Base-by-base conservation (phyloP, 2,888 invertebrate genomes). In the Himalopsyche kuldschensis region DNA sequence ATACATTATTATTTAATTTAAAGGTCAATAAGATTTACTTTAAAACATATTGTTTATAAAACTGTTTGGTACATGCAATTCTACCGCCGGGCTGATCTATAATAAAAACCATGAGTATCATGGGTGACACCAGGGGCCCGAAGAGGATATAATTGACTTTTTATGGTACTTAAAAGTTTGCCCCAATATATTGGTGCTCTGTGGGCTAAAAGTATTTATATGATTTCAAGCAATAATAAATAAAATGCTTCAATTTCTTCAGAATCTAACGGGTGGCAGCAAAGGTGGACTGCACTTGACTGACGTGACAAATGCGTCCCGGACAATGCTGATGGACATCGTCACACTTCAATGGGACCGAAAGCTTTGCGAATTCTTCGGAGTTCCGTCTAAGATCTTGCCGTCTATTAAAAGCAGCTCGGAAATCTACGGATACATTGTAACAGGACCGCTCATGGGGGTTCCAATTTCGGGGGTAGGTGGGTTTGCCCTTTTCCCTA, bases 271-370 rank as follows among this genome's bases (percentile, higher is more conserved):
- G n/a, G 94, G 94, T 5, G 93, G 93, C 10, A 88, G 88, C 75
- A 89, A 90, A 76, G 92, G 91, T 78, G 92, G 92, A 75, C 90
- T 95, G 6, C 98, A 99, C 89, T 91, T 96, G 0, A 99, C 99
- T 0, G 99, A 99, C 90, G 98, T 99, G 0, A 97, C 98, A 46
- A 99, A 99, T 90, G 99, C 99, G 15, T 97, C 98, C 41, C 93
- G 99, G 86, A 99, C 99, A 6, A 96, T 98, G 93, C 92, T 99
- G 0, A 98, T 99, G 97, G 98, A 98, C 89, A 92, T 99, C 80
- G 94, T 94, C 87, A 95, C 94, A n/a, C 91, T 97, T 41, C 92
- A 96, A 87, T 99, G 98, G 98, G 98, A 99, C 90, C 92, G 93
- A n/a, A 92, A 95, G 85, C 91, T 99, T 41, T 94, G 97, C 89